phyloP scores from a whole-genome alignment of 2,888 invertebrate species.

The Drosophila antonietae region DNA sequence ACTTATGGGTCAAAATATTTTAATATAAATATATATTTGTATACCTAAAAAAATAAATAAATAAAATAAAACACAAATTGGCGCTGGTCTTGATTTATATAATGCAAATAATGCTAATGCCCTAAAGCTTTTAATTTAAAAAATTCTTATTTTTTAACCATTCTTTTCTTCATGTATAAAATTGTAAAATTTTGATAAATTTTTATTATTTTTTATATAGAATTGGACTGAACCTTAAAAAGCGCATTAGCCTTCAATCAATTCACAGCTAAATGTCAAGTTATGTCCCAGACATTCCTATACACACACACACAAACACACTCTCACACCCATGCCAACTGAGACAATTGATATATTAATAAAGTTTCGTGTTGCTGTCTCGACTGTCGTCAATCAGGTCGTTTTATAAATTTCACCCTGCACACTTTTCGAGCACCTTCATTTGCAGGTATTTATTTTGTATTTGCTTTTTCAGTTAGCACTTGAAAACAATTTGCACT shows the following conservation, averaged over 20 bases:
- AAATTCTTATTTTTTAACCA: no score
- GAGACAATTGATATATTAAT: constrained; percentile 1
- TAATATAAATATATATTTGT: no score
- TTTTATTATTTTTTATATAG: neutral
- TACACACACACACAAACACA: neutral
- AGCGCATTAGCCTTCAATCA: neutral
- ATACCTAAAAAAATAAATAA: neutral
- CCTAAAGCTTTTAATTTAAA: no score
- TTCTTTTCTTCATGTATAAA: no score
- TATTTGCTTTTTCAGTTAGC: constrained; percentile 14
- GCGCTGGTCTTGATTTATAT: no score
- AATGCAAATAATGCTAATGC: no score
- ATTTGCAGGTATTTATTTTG: constrained; percentile 45
- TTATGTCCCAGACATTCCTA: neutral
- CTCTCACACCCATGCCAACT: neutral
- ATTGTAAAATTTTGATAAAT: no score
- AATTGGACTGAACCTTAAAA: neutral
- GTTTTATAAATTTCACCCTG: constrained; percentile 7
- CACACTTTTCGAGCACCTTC: constrained; percentile 15
- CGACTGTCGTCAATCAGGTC: neutral
- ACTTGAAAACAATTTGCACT: constrained; percentile 72
- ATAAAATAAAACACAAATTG: no score
- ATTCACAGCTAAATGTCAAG: no score
- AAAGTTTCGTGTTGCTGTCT: constrained; percentile 13
- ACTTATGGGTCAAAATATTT: no score